phyloP scores from a whole-genome alignment of 2,797 vertebrate genomes.

The Sitta carolinensis region DNA sequence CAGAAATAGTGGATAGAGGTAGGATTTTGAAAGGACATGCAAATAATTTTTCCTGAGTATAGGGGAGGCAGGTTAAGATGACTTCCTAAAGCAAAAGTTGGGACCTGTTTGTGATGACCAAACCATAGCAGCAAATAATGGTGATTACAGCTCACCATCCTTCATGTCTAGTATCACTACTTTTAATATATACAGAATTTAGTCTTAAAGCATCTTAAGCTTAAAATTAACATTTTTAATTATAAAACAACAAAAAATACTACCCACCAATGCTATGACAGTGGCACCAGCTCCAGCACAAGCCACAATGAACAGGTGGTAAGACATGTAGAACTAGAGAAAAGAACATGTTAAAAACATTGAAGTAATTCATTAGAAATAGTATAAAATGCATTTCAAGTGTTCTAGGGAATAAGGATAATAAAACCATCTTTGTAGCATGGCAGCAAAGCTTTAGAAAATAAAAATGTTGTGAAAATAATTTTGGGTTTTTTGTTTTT shows the following conservation, averaged over 20 bases:
- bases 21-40: not conserved
- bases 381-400: not conserved
- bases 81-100: not conserved
- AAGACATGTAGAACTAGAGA: slow-evolving; percentile 96
- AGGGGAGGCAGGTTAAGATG: not conserved
- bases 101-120: not conserved
- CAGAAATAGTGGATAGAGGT: not conserved
- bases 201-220: slow-evolving; percentile 15
- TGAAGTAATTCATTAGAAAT: not conserved
- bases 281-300: slow-evolving; percentile 97
- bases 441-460: not conserved
- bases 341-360: slow-evolving; percentile 34
- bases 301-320: slow-evolving; percentile 97
- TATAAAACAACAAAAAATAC: not conserved
- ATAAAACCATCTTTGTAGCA: not conserved
- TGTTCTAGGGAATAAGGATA: not conserved
- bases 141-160: not conserved
- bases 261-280: slow-evolving; percentile 97
- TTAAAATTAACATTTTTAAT: not conserved
- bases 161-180: not conserved
- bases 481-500: not conserved
- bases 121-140: not conserved
- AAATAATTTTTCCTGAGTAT: not conserved
- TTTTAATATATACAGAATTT: not conserved
- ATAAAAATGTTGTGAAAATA: not conserved